Evolutionary conservation across 2,888 invertebrate species (phyloP).

Genomic region (Diploptera punctata): DNA sequence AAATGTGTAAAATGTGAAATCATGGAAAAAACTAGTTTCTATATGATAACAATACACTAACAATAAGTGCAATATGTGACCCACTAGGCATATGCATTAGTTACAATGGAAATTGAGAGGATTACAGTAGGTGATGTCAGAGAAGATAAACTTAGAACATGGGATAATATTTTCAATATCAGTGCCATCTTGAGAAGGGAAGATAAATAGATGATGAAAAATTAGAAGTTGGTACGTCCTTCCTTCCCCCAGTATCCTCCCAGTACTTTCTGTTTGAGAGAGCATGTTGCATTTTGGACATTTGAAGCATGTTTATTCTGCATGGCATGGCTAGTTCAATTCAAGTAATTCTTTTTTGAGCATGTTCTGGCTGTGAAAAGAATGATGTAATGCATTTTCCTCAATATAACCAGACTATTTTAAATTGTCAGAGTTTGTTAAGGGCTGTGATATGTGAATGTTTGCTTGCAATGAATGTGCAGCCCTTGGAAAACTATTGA

Average conservation of each 20-base stretch:
- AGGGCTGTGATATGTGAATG: neutral
- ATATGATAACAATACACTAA: no score
- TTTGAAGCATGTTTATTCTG: constrained; percentile 3
- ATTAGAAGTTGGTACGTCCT: constrained; percentile 1
- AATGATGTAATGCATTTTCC: constrained; percentile 5
- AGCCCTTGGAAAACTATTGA: neutral
- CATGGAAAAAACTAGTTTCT: neutral
- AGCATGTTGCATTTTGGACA: constrained; percentile 32
- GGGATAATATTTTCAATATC: no score
- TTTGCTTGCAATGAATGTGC: neutral
- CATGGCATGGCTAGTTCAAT: constrained; percentile 2
- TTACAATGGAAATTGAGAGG: no score
- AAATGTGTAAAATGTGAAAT: neutral
- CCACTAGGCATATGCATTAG: no score
- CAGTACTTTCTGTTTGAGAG: constrained; percentile 28
- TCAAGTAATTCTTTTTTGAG: neutral
- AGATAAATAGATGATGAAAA: neutral
- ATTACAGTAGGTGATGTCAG: no score
- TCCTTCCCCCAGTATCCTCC: neutral
- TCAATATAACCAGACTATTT: constrained; percentile 3
- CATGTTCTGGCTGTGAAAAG: constrained; percentile 12
- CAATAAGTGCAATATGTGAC: no score
- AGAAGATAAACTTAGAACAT: no score
- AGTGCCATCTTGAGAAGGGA: no score
- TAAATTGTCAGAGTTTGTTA: neutral